phyloP scores from a whole-genome alignment of 2,888 invertebrate genomes.

The Ennomos erosarius region DNA sequence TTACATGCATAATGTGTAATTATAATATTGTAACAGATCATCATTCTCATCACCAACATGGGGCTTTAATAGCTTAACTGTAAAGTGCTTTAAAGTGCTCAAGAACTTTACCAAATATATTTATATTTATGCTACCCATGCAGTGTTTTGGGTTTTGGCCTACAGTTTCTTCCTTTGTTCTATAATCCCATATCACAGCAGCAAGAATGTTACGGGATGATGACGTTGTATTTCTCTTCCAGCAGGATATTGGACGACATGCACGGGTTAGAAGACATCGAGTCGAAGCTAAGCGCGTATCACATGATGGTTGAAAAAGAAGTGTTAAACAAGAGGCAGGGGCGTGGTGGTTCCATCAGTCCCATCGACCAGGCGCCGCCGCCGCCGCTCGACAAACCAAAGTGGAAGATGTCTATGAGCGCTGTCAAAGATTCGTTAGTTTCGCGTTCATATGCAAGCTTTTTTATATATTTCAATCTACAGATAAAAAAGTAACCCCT shows the following conservation, averaged over 20 bases:
- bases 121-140: too few relatives aligned
- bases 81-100: too few relatives aligned
- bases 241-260: slow-evolving; percentile 87
- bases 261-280: slow-evolving; percentile 90
- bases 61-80: too few relatives aligned
- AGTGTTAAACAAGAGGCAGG: slow-evolving; percentile 78
- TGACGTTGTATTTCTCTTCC: slow-evolving; percentile 27
- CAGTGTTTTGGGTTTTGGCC: too few relatives aligned
- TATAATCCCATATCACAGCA: too few relatives aligned
- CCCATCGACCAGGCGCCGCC: slow-evolving; percentile 78
- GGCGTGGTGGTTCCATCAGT: slow-evolving; percentile 76
- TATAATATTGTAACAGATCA: too few relatives aligned
- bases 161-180: too few relatives aligned
- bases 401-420: slow-evolving; percentile 90
- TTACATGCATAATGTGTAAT: too few relatives aligned
- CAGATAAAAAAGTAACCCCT: neutral
- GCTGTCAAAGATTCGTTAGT: slow-evolving; percentile 83
- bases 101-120: too few relatives aligned
- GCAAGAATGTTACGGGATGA: too few relatives aligned
- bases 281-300: slow-evolving; percentile 91
- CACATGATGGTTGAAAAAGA: slow-evolving; percentile 91
- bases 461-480: neutral
- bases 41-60: too few relatives aligned
- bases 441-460: slow-evolving; percentile 11
- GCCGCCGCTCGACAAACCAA: slow-evolving; percentile 83